Percentiles rank a stretch among this genome's conserved stretches.
These are phyloP conservation scores for Amphipyra tragopoginis DNA, from an alignment of 2,888 invertebrate species.

Conservation along the genomic window DNA sequence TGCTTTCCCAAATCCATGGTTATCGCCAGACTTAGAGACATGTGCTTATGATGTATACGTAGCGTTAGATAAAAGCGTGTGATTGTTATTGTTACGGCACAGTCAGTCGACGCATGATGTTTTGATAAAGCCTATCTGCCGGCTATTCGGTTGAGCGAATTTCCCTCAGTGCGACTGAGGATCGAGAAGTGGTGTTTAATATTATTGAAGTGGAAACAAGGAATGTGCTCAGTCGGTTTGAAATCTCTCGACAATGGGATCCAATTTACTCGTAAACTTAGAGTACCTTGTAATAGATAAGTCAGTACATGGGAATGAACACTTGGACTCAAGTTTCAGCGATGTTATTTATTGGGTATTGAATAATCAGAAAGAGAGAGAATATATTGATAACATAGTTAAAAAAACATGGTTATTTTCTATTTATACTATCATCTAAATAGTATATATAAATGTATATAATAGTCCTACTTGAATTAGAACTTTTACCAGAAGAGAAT, in stretches of 20 bases:
- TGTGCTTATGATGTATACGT: constrained; percentile 49
- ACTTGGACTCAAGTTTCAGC: constrained; percentile 31
- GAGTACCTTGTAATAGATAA: constrained; percentile 54
- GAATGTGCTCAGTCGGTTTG: constrained; percentile 69
- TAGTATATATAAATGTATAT: too few relatives aligned
- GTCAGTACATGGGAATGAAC: constrained; percentile 41
- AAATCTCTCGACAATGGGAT: constrained; percentile 66
- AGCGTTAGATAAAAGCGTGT: constrained; percentile 61
- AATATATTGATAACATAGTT: constrained; percentile 8
- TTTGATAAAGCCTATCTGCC: constrained; percentile 78
- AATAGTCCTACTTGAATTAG: constrained; percentile 17
- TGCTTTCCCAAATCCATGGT: constrained; percentile 17
- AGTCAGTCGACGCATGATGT: constrained; percentile 65
- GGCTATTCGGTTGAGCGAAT: constrained; percentile 78
- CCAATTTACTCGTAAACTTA: constrained; percentile 59
- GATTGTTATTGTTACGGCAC: constrained; percentile 69
- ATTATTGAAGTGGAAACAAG: constrained; percentile 75
- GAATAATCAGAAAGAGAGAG: constrained; percentile 4
- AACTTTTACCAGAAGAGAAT: constrained; percentile 28
- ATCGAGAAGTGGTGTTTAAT: constrained; percentile 66
- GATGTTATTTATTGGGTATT: constrained; percentile 11
- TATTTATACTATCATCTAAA: constrained; percentile 19
- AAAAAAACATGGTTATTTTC: neutral
- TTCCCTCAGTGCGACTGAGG: constrained; percentile 64
- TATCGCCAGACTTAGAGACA: constrained; percentile 34